phyloP scores from a whole-genome alignment of 1,140 invertebrate species.

The Aethina tumida region DNA sequence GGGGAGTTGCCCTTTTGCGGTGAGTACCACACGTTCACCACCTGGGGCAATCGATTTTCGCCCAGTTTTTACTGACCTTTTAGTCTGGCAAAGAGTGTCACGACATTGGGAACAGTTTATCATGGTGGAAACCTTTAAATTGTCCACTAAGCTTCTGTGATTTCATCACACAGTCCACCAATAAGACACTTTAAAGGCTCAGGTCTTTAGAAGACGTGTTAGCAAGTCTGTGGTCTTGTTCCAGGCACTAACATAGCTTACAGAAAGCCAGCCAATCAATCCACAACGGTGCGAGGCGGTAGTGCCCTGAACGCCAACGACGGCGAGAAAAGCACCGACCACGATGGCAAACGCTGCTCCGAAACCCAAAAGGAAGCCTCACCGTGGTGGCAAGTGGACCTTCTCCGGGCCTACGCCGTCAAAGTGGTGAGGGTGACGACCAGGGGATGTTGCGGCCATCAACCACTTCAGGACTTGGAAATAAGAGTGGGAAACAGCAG shows the following conservation, averaged over 20 bases:
- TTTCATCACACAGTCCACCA: too few species aligned
- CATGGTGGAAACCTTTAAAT: not conserved
- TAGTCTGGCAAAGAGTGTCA: not conserved
- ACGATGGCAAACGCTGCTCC: constrained; percentile 77
- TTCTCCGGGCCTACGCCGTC: constrained; percentile 72
- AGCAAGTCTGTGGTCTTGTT: constrained; percentile 12
- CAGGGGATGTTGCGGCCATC: constrained; percentile 65
- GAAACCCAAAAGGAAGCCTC: constrained; percentile 80
- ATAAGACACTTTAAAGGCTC: not conserved
- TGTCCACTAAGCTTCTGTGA: constrained; percentile 2
- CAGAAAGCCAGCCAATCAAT: constrained; percentile 80
- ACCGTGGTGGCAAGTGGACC: constrained; percentile 86
- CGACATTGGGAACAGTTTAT: not conserved
- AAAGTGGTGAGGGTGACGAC: constrained; percentile 78
- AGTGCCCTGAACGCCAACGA: constrained; percentile 75
- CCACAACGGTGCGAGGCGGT: constrained; percentile 73
- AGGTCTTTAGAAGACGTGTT: not conserved
- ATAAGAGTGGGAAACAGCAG: constrained; percentile 87
- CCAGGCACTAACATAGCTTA: constrained; percentile 79
- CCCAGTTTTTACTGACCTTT: not conserved
- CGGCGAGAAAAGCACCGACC: constrained; percentile 69
- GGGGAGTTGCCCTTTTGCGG: constrained; percentile 76
- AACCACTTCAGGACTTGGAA: constrained; percentile 83
- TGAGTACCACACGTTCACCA: constrained; percentile 30
- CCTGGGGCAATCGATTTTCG: constrained; percentile 1